Conservation (phyloP, 2,888 invertebrate genomes). For the Idaea aversata region DNA sequence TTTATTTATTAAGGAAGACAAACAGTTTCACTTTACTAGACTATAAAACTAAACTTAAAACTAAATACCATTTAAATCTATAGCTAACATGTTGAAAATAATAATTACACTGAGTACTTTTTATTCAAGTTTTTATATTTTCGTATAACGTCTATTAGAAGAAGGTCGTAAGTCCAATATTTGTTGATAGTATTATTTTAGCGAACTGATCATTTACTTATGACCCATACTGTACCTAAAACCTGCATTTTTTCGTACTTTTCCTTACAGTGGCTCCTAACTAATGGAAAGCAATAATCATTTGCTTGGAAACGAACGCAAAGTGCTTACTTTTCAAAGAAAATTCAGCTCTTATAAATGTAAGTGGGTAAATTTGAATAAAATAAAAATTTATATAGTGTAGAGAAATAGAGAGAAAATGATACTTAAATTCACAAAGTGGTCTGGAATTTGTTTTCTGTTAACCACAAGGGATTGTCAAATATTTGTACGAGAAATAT, state of each 20-base stretch:
- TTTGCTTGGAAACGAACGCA: conserved; percentile 2
- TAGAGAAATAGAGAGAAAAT: neutral
- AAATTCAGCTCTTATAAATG: conserved; percentile 4
- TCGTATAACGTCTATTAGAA: too few relatives aligned
- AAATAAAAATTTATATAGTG: neutral
- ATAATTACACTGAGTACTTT: too few relatives aligned
- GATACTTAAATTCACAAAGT: neutral
- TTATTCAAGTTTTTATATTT: too few relatives aligned
- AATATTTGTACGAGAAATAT: neutral
- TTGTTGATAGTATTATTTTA: too few relatives aligned
- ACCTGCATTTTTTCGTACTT: neutral
- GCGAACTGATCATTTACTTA: too few relatives aligned
- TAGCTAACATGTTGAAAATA: too few relatives aligned
- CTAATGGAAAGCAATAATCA: conserved; percentile 3
- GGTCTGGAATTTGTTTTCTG: neutral
- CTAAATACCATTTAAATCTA: too few relatives aligned
- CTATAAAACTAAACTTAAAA: too few relatives aligned
- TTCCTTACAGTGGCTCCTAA: neutral
- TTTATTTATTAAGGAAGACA: too few relatives aligned
- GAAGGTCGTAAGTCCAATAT: too few relatives aligned
- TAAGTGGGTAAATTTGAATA: conserved; percentile 1
- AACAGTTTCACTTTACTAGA: too few relatives aligned
- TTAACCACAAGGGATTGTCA: neutral
- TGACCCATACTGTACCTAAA: too few relatives aligned
- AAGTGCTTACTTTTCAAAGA: neutral